Base-by-base conservation (phyloP, 2,797 vertebrate genomes). In the Coregonus sp. region DNA sequence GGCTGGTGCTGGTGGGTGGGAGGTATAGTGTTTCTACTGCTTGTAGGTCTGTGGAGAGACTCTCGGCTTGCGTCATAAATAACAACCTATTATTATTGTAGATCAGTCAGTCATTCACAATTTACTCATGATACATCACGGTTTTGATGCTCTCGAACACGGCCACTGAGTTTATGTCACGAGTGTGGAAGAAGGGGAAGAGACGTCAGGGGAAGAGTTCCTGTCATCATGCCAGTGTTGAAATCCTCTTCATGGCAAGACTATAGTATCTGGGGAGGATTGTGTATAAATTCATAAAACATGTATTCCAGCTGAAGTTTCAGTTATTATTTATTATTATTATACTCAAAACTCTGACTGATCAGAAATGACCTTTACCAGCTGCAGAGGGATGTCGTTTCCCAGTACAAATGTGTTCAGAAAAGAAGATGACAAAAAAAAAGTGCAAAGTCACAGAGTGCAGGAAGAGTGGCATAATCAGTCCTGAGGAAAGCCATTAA, bases 381-480 rank as follows among this genome's bases (percentile, higher is more conserved):
- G 69, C 14, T 15, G 35, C 14, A n/a, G 9, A 18, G 18, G 35
- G 35, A 18, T 18, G 31, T 33, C 31, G 31, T 33, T 33, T 33
- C 31, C 31, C 31, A 33, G 31, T 33, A 33, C 31, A 33, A 33
- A 33, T 33, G 31, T 33, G 31, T 33, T 33, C 81, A 74, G 85
- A 75, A 1, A 78, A 25, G 25, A 25, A 25, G 25, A 25, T 25
- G 25, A 25, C 25, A 25, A 25, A 25, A 25, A 25, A 25, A 25
- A 25, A 25, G 25, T 25, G 25, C 25, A 25, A 25, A 25, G 25
- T 25, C 25, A 25, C 25, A 25, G 25, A 25, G 25, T 25, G 25
- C 25, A 25, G 25, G 25, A 25, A 25, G 25, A 25, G 25, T 25
- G 25, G 25, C 25, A 25, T 25, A 25, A 25, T 25, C 25, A 25